Percentiles rank a stretch among this genome's conserved stretches.
Evolutionary conservation across 2,888 invertebrate species (phyloP).

Genomic region (Sipha maydis): DNA sequence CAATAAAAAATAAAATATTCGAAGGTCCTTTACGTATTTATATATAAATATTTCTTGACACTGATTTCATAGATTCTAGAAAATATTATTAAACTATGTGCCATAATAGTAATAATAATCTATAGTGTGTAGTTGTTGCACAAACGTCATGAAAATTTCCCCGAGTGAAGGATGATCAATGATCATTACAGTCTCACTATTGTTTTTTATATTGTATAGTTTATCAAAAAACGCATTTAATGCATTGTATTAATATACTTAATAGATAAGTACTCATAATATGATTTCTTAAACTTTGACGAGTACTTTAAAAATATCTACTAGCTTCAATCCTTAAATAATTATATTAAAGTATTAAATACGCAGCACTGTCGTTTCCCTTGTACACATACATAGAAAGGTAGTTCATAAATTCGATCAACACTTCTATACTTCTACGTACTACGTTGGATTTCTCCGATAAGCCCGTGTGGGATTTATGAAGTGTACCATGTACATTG

Average conservation of each 20-base stretch:
- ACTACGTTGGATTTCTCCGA: constrained; percentile 10
- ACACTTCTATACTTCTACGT: constrained; percentile 9
- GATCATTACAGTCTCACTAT: background rate
- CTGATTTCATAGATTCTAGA: background rate
- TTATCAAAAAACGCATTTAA: background rate
- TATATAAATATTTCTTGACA: background rate
- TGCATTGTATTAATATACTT: too few species aligned
- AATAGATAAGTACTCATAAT: background rate
- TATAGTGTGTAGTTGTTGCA: too few species aligned
- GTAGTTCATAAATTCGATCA: constrained; percentile 20
- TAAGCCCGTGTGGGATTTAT: constrained; percentile 17
- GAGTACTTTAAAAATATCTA: constrained; percentile 6
- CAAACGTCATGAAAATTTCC: too few species aligned
- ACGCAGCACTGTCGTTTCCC: background rate
- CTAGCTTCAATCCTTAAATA: background rate
- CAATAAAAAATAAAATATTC: background rate
- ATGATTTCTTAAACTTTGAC: background rate
- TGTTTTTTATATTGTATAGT: background rate
- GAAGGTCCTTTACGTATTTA: background rate
- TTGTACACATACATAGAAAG: constrained; percentile 21
- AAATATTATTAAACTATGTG: background rate
- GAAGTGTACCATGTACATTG: background rate
- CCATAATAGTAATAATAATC: too few species aligned
- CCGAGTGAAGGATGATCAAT: too few species aligned
- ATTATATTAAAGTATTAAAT: constrained; percentile 55